phyloP scores from a whole-genome alignment of 1,140 invertebrate species.

The Orchesella cincta region DNA sequence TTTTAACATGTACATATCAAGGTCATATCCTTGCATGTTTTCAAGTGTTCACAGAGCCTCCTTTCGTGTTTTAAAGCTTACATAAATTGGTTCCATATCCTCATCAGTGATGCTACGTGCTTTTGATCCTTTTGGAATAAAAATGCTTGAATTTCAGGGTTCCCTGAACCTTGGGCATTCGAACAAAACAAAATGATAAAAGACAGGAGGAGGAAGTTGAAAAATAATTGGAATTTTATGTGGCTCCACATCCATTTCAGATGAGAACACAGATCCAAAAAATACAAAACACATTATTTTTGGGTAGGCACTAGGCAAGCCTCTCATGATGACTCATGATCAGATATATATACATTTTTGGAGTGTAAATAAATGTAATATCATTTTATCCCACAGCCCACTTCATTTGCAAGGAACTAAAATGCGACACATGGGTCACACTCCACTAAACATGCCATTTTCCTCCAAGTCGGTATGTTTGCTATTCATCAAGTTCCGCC shows the following conservation, averaged over 20 bases:
- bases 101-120: not conserved
- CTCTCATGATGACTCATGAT: not conserved
- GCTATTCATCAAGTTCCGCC: too few relatives aligned
- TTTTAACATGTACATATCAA: not conserved
- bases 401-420: too few relatives aligned
- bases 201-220: not conserved
- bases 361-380: too few relatives aligned
- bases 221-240: not conserved
- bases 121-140: not conserved
- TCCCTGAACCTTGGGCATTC: not conserved
- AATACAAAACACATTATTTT: not conserved
- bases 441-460: too few relatives aligned
- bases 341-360: not conserved
- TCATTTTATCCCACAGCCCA: too few relatives aligned
- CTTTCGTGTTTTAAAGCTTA: not conserved
- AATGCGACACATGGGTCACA: too few relatives aligned
- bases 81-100: not conserved
- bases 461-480: too few relatives aligned
- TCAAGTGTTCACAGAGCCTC: not conserved
- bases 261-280: not conserved
- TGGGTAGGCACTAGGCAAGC: not conserved
- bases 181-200: not conserved
- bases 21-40: conserved; percentile 2
- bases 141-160: not conserved
- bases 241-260: not conserved